Percentiles rank a stretch among this genome's conserved stretches.
Conservation (phyloP, 2,888 invertebrate species). For the Mechanitis mazaeus region DNA sequence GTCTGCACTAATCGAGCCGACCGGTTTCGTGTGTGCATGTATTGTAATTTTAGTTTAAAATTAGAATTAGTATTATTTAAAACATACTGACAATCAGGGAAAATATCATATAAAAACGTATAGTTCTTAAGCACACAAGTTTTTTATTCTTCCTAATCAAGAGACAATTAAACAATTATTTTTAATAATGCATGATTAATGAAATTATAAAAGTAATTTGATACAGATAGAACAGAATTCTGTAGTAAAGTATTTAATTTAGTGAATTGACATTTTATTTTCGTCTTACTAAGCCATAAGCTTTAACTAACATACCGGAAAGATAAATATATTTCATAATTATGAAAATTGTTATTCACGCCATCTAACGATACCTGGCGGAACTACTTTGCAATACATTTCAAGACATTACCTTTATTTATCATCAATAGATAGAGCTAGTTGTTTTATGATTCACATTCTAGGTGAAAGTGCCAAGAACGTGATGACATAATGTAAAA, state of each 20-base stretch:
- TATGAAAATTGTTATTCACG: conserved; percentile 9
- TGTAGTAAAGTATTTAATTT: no score
- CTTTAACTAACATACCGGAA: no score
- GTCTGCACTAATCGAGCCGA: conserved; percentile 36
- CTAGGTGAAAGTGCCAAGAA: neutral
- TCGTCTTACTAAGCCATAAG: no score
- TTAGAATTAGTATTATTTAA: no score
- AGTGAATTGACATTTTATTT: no score
- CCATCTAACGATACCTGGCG: conserved; percentile 24
- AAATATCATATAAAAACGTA: no score
- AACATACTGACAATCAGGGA: no score
- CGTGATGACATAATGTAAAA: neutral
- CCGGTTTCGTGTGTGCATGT: conserved; percentile 27
- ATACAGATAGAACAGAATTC: no score
- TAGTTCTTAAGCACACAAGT: no score
- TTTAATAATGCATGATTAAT: no score
- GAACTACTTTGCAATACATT: conserved; percentile 10
- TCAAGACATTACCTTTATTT: conserved; percentile 1
- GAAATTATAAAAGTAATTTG: no score
- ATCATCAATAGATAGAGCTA: conserved; percentile 18
- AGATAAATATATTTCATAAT: neutral
- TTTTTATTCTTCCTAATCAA: neutral
- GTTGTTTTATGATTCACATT: neutral
- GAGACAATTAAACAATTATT: no score
- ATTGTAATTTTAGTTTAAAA: conserved; percentile 6